These are phyloP conservation scores for Phytoseiulus persimilis DNA, from an alignment of 2,888 invertebrate genomes.

Conservation along the genomic window DNA sequence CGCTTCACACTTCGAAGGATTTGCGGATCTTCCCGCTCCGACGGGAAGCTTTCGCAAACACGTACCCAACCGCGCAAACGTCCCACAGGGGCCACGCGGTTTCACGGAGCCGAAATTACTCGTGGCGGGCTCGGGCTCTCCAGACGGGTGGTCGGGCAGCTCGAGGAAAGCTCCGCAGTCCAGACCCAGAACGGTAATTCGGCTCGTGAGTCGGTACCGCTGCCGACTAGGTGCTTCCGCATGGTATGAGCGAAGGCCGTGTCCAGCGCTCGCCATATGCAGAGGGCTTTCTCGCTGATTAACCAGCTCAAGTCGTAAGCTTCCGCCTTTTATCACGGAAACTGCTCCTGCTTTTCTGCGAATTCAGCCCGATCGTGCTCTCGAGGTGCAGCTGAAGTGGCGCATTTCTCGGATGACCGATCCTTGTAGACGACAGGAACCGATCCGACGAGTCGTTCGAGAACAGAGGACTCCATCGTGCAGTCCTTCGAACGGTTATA, in stretches of 20 bases:
- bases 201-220: neutral
- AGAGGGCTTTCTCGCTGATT: neutral
- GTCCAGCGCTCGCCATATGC: neutral
- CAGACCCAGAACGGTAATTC: neutral
- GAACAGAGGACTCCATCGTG: no score
- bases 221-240: neutral
- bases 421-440: no score
- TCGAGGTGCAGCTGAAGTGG: no score
- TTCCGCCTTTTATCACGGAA: neutral
- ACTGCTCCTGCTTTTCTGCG: neutral
- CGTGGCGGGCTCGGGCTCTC: neutral
- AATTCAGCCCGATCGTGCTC: neutral
- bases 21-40: neutral
- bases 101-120: neutral
- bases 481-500: no score
- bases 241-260: neutral
- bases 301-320: neutral
- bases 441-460: no score
- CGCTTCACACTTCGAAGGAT: neutral
- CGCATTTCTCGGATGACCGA: no score
- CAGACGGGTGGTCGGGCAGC: neutral
- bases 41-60: neutral
- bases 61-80: neutral
- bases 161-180: neutral
- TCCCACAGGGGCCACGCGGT: neutral